Percentiles rank a stretch among this genome's conserved stretches.
Evolutionary conservation across 2,888 invertebrate species (phyloP).

Genomic region (Acronicta leporina): DNA sequence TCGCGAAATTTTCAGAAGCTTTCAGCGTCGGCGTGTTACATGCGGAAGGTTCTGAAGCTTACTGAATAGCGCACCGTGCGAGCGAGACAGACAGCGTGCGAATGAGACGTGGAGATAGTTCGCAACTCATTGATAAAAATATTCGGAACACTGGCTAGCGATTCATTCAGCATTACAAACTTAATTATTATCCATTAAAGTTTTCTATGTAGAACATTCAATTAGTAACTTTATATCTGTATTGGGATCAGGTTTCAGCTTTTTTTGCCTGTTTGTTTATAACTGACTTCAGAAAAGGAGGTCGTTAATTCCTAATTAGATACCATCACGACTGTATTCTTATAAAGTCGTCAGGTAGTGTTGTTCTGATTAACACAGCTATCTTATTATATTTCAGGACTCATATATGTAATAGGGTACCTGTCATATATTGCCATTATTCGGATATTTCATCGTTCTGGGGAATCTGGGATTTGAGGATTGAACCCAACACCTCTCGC

Average conservation of each 20-base stretch:
- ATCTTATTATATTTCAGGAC: too few relatives aligned
- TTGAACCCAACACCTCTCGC: too few relatives aligned
- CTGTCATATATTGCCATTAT: too few relatives aligned
- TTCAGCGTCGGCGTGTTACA: constrained; percentile 53
- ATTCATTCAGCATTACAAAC: not conserved
- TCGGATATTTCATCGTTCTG: too few relatives aligned
- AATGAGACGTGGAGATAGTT: constrained; percentile 16
- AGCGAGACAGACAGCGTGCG: constrained; percentile 31
- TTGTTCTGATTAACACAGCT: too few relatives aligned
- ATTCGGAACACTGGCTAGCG: constrained; percentile 2
- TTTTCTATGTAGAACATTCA: not conserved
- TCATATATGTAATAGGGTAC: too few relatives aligned
- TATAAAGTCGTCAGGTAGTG: too few relatives aligned
- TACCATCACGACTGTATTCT: not conserved
- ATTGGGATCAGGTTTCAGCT: not conserved
- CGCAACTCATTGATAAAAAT: constrained; percentile 45
- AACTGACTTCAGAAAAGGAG: too few relatives aligned
- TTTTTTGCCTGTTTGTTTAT: not conserved
- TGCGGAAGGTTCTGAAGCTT: constrained; percentile 53
- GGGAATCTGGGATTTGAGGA: too few relatives aligned
- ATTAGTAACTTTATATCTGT: not conserved
- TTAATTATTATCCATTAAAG: not conserved
- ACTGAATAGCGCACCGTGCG: constrained; percentile 60
- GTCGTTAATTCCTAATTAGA: not conserved
- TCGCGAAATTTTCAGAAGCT: constrained; percentile 42